phyloP scores from a whole-genome alignment of 2,797 vertebrate species.

The Enteromius paludinosus region DNA sequence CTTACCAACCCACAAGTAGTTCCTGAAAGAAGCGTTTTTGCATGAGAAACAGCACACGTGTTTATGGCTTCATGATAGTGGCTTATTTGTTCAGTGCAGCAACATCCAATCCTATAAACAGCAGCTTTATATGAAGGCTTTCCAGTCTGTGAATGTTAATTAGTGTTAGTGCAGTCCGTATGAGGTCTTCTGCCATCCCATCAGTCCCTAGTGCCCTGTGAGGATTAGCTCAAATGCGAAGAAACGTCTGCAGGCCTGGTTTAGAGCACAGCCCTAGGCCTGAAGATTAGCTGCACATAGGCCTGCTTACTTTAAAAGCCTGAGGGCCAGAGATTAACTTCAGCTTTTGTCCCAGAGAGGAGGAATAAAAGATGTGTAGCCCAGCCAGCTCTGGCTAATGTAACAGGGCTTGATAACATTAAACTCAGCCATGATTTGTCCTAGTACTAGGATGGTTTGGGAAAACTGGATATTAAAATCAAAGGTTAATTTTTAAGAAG shows the following conservation, averaged over 20 bases:
- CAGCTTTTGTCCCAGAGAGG: slow-evolving; percentile 41
- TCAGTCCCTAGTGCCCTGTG: slow-evolving; percentile 60
- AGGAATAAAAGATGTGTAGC: slow-evolving; percentile 29
- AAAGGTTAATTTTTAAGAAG: not conserved
- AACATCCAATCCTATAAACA: slow-evolving; percentile 31
- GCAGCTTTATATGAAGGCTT: slow-evolving; percentile 36
- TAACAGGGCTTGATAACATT: slow-evolving; percentile 14
- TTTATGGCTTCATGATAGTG: not conserved
- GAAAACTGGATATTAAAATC: not conserved
- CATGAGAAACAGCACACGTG: slow-evolving; percentile 21
- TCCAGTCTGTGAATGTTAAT: slow-evolving; percentile 47
- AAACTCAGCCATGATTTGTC: not conserved
- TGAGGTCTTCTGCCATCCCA: slow-evolving; percentile 15
- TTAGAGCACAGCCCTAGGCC: slow-evolving; percentile 26
- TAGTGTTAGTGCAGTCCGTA: slow-evolving; percentile 14
- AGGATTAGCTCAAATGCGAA: slow-evolving; percentile 70
- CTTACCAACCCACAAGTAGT: too few relatives aligned
- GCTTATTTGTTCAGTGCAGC: slow-evolving; percentile 32
- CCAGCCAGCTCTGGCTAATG: slow-evolving; percentile 17
- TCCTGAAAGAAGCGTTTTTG: not conserved
- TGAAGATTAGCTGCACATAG: slow-evolving; percentile 53
- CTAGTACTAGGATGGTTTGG: not conserved
- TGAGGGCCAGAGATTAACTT: slow-evolving; percentile 64
- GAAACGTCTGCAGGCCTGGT: slow-evolving; percentile 40
- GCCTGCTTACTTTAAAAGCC: slow-evolving; percentile 59